A percentile compares a stretch with the other conserved stretches of the same genome.
Conservation (phyloP, 2,888 invertebrate genomes). For the Lottia scabra region DNA sequence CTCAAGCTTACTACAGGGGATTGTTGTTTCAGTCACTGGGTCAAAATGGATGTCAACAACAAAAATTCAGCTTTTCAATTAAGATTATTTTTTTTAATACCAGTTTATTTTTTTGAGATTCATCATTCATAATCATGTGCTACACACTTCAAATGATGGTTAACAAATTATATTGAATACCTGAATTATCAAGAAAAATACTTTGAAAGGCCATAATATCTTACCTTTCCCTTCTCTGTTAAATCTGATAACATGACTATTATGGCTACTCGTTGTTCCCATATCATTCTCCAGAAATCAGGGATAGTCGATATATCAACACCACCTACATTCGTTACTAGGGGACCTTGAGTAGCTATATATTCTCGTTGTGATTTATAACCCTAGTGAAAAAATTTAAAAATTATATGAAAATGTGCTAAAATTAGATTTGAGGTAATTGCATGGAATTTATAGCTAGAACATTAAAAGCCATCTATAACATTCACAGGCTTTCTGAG, state of each 20-base stretch:
- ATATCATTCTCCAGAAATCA: constrained; percentile 82
- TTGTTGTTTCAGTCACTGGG: too few species aligned
- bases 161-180: too few species aligned
- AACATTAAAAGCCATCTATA: too few species aligned
- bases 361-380: constrained; percentile 76
- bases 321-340: constrained; percentile 68
- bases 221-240: constrained; percentile 77
- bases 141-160: too few species aligned
- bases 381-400: constrained; percentile 72
- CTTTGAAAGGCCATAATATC: constrained; percentile 6
- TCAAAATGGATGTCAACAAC: too few species aligned
- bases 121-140: too few species aligned
- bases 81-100: too few species aligned
- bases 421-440: not conserved
- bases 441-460: too few species aligned
- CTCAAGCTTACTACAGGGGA: too few species aligned
- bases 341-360: constrained; percentile 81
- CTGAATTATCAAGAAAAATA: not conserved
- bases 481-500: too few species aligned
- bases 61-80: too few species aligned
- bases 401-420: not conserved
- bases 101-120: too few species aligned
- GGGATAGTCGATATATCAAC: constrained; percentile 70
- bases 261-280: constrained; percentile 77
- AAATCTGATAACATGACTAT: constrained; percentile 81